Conservation (phyloP, 2,888 invertebrate species). For the Spisula subtruncata region DNA sequence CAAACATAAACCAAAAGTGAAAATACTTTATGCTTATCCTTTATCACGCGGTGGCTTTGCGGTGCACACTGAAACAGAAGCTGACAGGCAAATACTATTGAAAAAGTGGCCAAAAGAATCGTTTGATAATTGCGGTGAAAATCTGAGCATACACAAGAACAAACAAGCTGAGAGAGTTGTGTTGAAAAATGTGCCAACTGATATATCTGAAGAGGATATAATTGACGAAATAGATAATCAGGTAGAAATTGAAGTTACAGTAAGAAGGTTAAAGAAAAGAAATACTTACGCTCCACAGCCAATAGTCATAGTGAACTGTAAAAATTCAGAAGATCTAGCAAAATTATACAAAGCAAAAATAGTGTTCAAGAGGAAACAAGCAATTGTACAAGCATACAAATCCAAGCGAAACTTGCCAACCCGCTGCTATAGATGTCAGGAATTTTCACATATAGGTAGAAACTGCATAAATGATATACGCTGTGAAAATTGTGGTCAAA, state of each 20-base stretch:
- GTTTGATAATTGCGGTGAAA: not conserved
- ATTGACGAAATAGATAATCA: not conserved
- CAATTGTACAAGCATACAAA: not conserved
- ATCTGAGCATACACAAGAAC: not conserved
- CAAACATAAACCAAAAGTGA: constrained; percentile 9
- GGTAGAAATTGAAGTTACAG: not conserved
- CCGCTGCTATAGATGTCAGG: constrained; percentile 45
- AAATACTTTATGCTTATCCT: constrained; percentile 42
- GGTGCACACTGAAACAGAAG: constrained; percentile 13
- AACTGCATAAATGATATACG: constrained; percentile 13
- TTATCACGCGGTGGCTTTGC: constrained; percentile 36
- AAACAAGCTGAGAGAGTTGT: not conserved
- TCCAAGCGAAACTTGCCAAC: constrained; percentile 32
- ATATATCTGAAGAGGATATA: constrained; percentile 19
- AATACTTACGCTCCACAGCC: constrained; percentile 34
- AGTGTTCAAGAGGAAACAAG: not conserved
- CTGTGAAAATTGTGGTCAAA: constrained; percentile 38
- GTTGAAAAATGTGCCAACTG: constrained; percentile 30
- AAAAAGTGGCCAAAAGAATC: constrained; percentile 29
- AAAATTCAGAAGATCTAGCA: not conserved
- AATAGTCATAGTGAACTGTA: constrained; percentile 32
- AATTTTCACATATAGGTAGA: constrained; percentile 33
- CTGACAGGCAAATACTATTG: constrained; percentile 22
- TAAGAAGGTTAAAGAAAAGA: constrained; percentile 33
- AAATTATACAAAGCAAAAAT: constrained; percentile 5